Conservation (phyloP, 2,797 vertebrate genomes). For the Schizothorax lantsangensis region DNA sequence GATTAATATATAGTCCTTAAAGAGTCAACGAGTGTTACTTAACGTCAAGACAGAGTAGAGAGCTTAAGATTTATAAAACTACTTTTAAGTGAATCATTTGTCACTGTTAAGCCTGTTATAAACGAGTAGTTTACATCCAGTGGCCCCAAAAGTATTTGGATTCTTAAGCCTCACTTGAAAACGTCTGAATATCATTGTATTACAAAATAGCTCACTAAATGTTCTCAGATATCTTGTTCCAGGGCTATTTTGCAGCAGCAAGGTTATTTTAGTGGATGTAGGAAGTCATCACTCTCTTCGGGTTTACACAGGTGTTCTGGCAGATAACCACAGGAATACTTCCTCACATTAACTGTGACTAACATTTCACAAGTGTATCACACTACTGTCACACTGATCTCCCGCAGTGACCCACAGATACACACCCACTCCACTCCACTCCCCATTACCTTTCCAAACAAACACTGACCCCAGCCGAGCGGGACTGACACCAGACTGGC, state of each 20-base stretch:
- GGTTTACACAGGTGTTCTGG: not conserved
- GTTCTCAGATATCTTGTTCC: not conserved
- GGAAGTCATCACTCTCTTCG: not conserved
- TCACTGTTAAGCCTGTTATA: not conserved
- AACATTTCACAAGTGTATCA: not conserved
- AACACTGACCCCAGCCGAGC: conserved; percentile 16
- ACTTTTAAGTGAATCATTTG: not conserved
- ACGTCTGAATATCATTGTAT: not conserved
- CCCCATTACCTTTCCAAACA: conserved; percentile 57
- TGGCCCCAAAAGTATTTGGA: not conserved
- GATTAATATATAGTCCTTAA: not conserved
- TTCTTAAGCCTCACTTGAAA: not conserved
- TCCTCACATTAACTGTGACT: not conserved
- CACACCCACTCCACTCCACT: conserved; percentile 52
- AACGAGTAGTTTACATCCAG: not conserved
- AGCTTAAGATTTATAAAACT: not conserved
- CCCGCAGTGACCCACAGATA: conserved; percentile 13
- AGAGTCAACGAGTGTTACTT: not conserved
- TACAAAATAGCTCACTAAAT: not conserved
- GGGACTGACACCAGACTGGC: not conserved
- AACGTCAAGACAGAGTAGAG: not conserved
- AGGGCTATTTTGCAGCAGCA: not conserved
- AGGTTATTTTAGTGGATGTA: not conserved
- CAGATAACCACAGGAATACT: not conserved
- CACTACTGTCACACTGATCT: not conserved